Percentiles rank a stretch among this genome's conserved stretches.
phyloP scores from a whole-genome alignment of 2,113 vertebrate genomes.

The Prolemur simus region DNA sequence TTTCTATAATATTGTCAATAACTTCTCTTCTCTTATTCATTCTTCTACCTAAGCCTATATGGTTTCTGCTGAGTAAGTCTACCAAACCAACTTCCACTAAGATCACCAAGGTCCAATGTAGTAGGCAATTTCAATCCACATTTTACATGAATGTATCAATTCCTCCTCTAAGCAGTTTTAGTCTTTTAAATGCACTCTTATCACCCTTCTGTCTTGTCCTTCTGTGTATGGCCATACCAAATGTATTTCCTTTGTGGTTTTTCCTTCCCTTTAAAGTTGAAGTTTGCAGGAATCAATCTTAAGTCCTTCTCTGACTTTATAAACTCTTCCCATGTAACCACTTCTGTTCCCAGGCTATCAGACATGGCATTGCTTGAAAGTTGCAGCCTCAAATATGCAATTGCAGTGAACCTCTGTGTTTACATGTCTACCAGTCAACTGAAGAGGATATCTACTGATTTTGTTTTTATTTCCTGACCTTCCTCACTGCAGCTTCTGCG shows the following conservation, averaged over 20 bases:
- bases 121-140: background rate
- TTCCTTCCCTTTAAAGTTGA: background rate
- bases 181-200: background rate
- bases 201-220: background rate
- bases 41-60: background rate
- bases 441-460: background rate
- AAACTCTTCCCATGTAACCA: background rate
- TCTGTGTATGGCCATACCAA: background rate
- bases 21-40: background rate
- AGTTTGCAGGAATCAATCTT: background rate
- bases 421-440: background rate
- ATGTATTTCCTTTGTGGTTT: background rate
- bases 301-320: background rate
- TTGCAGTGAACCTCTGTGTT: background rate
- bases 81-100: background rate
- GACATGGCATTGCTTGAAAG: background rate
- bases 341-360: background rate
- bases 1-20: background rate
- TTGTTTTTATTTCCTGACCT: background rate
- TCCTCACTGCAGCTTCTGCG: no score
- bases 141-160: background rate
- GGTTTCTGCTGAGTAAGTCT: background rate
- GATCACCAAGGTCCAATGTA: background rate
- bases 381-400: background rate
- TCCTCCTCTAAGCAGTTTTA: background rate